Conservation (phyloP, 2,797 vertebrate genomes). For the Cyclura pinguis region DNA sequence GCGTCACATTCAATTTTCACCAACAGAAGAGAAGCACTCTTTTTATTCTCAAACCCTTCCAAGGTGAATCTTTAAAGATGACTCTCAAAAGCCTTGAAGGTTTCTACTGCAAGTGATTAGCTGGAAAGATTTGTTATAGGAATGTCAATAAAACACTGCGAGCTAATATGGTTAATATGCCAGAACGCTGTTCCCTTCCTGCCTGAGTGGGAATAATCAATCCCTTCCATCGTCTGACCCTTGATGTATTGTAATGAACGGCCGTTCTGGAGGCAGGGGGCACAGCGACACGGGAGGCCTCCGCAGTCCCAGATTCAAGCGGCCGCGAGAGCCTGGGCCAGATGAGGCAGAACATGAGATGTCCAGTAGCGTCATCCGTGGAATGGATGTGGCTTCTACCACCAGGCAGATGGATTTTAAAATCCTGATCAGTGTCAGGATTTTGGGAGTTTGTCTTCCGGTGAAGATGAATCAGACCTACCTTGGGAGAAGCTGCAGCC, state of each 20-base stretch:
- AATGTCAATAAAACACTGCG: conserved; percentile 1
- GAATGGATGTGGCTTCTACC: too few relatives aligned
- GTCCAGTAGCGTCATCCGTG: too few relatives aligned
- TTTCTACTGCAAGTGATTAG: conserved; percentile 21
- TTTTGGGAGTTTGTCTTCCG: too few relatives aligned
- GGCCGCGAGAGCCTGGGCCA: too few relatives aligned
- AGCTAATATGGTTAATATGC: background rate
- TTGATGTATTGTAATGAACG: background rate
- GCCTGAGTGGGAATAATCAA: background rate
- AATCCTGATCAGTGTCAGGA: background rate
- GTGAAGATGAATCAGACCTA: too few relatives aligned
- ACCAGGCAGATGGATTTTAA: too few relatives aligned
- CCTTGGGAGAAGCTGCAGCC: too few relatives aligned
- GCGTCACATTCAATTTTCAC: too few relatives aligned
- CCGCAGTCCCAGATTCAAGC: too few relatives aligned
- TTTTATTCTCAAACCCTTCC: background rate
- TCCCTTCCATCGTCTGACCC: background rate
- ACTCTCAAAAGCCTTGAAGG: background rate
- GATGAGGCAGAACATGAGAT: too few relatives aligned
- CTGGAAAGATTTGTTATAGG: conserved; percentile 3
- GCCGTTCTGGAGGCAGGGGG: background rate
- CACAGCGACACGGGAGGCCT: background rate
- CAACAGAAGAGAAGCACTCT: background rate
- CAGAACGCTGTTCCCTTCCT: background rate
- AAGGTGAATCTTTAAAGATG: background rate